Evolutionary conservation across 2,888 invertebrate genomes (phyloP), one percentile per base, ranked within the genome.

Genomic region (Pammene aurita): DNA sequence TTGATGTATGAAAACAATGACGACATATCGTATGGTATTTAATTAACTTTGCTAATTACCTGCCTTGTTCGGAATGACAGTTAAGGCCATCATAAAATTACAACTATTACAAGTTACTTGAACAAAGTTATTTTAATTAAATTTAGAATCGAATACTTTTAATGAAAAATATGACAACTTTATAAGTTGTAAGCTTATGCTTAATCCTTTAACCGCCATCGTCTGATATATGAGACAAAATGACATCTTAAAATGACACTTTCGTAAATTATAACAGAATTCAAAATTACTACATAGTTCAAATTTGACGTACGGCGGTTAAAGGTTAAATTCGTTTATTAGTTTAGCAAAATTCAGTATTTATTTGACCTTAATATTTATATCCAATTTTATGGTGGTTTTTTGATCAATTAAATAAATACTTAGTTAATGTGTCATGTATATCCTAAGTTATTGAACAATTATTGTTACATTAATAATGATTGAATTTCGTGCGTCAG

Each of bases 1-100:
- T 77, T 77, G 69, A 79, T 81, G 79, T 79, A 77, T 75, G 74
- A 73, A 77, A 81, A 82, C 77, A 78, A 82, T 75, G 79, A 83
- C 80, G 78, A 86, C 88, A 89, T 89, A 87, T 88, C 88, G 81
- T 84, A 80, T 76, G 76, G 78, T 71, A 73, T 73, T 71, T 74
- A 75, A 68, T 66, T 61, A 65, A 61, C 61, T 58, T 41, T 35
- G 13, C 54, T 44, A 14, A 75, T 67, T 74, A 63, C 66, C 66
- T 66, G 63, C 64, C 64, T 64, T 50, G 64, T 65, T 71, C 57
- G 41, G 38, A 58, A 63, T 60, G 57, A 41, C 61, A 62, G 48
- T 67, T 56, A 55, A 55, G 55, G 54, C 50, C 58, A 14, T 60
- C 44, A 52, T 55, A 16, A 26, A 46, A 18, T 9, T 54, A 50